Conservation (phyloP, 2,888 invertebrate genomes). For the Clepsis dumicolana region DNA sequence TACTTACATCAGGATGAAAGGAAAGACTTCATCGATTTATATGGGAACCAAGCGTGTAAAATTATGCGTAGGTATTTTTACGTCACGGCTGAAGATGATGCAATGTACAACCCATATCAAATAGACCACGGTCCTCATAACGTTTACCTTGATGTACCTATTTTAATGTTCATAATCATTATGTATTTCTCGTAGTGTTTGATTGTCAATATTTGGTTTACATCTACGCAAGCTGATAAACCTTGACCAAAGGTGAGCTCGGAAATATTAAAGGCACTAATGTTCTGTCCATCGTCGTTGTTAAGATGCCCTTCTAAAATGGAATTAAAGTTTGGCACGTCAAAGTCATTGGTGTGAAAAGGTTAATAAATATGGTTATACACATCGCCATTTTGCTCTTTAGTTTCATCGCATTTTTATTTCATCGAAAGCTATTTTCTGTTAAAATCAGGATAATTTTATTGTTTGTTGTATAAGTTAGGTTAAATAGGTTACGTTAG, state of each 20-base stretch:
- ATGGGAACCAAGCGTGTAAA: no score
- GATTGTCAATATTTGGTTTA: constrained; percentile 9
- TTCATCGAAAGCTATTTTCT: no score
- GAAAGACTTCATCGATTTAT: no score
- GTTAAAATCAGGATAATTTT: no score
- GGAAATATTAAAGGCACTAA: background rate
- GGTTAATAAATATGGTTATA: background rate
- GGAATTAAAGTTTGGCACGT: background rate
- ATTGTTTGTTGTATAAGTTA: no score
- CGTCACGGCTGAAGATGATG: background rate
- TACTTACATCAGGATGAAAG: no score
- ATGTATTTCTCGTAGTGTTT: background rate
- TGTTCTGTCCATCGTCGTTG: background rate
- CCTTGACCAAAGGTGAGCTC: constrained; percentile 18
- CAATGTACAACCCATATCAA: background rate
- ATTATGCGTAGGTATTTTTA: no score
- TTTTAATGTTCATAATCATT: background rate
- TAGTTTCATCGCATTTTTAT: no score
- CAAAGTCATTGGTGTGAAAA: background rate
- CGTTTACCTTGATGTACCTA: background rate
- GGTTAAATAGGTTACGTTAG: no score
- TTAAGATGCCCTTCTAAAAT: background rate
- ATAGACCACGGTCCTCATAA: background rate
- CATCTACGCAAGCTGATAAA: background rate
- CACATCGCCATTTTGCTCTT: no score